These are phyloP conservation scores for Catostylus mosaicus DNA, from an alignment of 30 jellyfish, hydroid and myxozoan species.

Conservation along the genomic window DNA sequence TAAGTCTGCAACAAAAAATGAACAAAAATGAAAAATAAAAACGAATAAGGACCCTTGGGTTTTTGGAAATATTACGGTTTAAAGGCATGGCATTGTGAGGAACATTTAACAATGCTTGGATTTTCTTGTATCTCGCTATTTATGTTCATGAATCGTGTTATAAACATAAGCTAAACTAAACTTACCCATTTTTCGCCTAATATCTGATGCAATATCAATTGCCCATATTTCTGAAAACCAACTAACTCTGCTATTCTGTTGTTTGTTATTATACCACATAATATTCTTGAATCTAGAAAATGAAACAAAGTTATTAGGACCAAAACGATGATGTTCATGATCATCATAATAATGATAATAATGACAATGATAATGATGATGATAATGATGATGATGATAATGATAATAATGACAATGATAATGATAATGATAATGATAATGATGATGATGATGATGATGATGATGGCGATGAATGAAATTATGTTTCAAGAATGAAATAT, in stretches of 20 bases:
- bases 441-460: neutral
- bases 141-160: too few species aligned
- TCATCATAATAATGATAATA: neutral
- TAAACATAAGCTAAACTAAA: too few species aligned
- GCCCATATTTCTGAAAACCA: constrained; percentile 60
- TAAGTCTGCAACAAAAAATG: constrained; percentile 25
- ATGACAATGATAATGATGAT: neutral
- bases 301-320: too few species aligned
- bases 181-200: constrained; percentile 43
- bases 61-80: too few species aligned
- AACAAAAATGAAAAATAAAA: too few species aligned
- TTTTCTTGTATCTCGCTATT: too few species aligned
- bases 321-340: too few species aligned
- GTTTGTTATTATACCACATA: constrained; percentile 71
- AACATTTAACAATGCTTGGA: too few species aligned
- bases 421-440: too few species aligned
- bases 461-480: neutral
- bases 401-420: neutral
- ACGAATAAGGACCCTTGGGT: too few species aligned
- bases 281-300: constrained; percentile 65
- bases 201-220: constrained; percentile 49
- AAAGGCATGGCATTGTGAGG: too few species aligned
- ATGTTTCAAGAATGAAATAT: neutral
- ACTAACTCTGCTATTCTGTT: constrained; percentile 60
- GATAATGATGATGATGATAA: neutral